Evolutionary conservation across 1,140 invertebrate species (phyloP), one percentile per base, ranked within the genome.

Genomic region (Eumaeus atala): DNA sequence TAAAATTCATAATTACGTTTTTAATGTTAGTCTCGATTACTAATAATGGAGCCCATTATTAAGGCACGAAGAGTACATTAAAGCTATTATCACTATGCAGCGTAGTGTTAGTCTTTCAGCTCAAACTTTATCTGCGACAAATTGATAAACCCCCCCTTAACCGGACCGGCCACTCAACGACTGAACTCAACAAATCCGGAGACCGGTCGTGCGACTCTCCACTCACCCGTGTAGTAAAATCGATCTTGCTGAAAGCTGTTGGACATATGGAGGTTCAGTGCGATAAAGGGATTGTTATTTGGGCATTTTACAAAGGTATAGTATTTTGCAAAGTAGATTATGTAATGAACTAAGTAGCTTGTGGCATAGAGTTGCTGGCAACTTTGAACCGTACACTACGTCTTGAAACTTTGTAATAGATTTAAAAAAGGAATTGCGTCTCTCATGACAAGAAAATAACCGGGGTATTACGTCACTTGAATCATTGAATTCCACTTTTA

Each of bases 131-230:
- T 44, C 40, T 44, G 14, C 40, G 40, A 44, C 40, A 44, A 44
- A 44, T 44, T 44, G 40, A 44, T 44, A 44, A 44, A 50, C 48
- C 14, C 28, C 8, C 28, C 48, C n/a, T 44, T 44, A 44, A 36
- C 28, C 33, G 21, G 12, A 50, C 48, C 11, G 35, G 40, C 48
- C 36, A 50, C 36, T 36, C 34, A 44, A 51, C 48, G 12, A 3
- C 14, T 21, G 47, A 50, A 9, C 10, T 9, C 49, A 34, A 57
- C 56, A 18, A 28, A 51, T 59, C 57, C n/a, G 10, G 9, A 10
- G 38, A 59, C 51, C n/a, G 14, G 37, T 54, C 56, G 40, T 12
- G 37, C 21, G 48, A 44, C 51, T 33, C 36, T 40, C 54, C 48
- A 28, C 28, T 36, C 47, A 28, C 8, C 51, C 37, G 38, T 14